Evolutionary conservation across 2,113 vertebrate species (phyloP).

Genomic region (Chlorodrepanis virens): DNA sequence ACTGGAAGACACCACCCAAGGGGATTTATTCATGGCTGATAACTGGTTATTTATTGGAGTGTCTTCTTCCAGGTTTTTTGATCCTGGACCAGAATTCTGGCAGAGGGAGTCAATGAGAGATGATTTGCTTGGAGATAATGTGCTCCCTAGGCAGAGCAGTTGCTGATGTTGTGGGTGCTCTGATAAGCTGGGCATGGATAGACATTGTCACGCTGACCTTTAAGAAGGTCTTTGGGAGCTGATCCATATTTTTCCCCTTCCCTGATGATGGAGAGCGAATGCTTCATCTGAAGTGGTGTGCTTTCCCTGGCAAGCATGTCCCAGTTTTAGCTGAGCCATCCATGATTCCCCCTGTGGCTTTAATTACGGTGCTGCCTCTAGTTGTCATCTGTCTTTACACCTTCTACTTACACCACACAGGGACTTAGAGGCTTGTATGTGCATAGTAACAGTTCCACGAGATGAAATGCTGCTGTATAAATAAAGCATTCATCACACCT

Average conservation of each 20-base stretch:
- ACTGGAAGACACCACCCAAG: not conserved
- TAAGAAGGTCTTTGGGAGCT: not conserved
- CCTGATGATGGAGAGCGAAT: not conserved
- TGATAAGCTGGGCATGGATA: not conserved
- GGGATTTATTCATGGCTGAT: not conserved
- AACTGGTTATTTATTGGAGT: not conserved
- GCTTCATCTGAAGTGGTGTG: not conserved
- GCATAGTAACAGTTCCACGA: not conserved
- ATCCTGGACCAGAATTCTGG: rapidly evolving
- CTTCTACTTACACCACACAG: not conserved
- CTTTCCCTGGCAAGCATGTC: not conserved
- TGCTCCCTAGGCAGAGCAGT: not conserved
- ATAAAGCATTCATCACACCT: slow-evolving; percentile 47
- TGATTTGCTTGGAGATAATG: not conserved
- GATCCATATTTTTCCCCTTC: not conserved
- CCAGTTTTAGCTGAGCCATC: not conserved
- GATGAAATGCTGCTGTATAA: slow-evolving; percentile 8
- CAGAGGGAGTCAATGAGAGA: not conserved
- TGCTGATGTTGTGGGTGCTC: not conserved
- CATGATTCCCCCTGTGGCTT: not conserved
- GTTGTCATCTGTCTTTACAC: not conserved
- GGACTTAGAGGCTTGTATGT: not conserved
- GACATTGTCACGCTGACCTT: not conserved
- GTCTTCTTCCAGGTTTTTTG: not conserved
- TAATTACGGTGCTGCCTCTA: rapidly evolving